These are phyloP conservation scores for Microtus montanus DNA, from an alignment of 2,113 vertebrate species.

Conservation along the genomic window DNA sequence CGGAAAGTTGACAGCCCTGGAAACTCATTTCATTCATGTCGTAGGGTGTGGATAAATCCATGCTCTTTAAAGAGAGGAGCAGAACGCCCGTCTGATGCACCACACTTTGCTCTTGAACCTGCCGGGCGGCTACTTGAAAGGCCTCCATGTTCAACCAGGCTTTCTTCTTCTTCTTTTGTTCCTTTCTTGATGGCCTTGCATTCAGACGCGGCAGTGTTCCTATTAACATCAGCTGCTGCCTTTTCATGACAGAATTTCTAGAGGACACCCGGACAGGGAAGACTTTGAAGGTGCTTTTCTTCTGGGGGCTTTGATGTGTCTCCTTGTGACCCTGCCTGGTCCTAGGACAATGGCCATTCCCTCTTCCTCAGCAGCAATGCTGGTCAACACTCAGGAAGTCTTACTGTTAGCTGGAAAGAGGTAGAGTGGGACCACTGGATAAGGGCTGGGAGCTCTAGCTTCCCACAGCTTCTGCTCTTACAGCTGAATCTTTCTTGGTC, in stretches of 20 bases:
- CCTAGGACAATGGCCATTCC: background rate
- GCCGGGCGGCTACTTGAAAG: slow-evolving; percentile 50
- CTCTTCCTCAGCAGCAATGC: background rate
- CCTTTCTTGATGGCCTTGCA: background rate
- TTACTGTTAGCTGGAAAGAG: accelerated
- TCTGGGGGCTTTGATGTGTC: slow-evolving; percentile 31
- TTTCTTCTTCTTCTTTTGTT: slow-evolving; percentile 49
- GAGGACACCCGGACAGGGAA: background rate
- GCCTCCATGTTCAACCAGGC: background rate
- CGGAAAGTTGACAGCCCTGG: background rate
- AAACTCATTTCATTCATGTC: slow-evolving; percentile 25
- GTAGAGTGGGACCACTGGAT: background rate
- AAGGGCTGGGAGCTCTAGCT: background rate
- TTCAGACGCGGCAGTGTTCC: background rate
- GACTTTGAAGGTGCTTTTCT: slow-evolving; percentile 55
- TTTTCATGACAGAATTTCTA: slow-evolving; percentile 21
- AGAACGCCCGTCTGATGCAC: background rate
- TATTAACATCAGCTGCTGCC: background rate
- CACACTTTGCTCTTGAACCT: background rate
- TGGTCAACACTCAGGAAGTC: background rate
- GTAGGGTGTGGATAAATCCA: background rate
- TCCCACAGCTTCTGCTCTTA: background rate
- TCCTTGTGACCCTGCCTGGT: background rate
- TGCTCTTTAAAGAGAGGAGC: slow-evolving; percentile 48
- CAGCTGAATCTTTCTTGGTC: background rate